Percentiles rank a stretch among this genome's conserved stretches.
Evolutionary conservation across 2,797 vertebrate genomes (phyloP).

Genomic region (Gallinago solitaria): DNA sequence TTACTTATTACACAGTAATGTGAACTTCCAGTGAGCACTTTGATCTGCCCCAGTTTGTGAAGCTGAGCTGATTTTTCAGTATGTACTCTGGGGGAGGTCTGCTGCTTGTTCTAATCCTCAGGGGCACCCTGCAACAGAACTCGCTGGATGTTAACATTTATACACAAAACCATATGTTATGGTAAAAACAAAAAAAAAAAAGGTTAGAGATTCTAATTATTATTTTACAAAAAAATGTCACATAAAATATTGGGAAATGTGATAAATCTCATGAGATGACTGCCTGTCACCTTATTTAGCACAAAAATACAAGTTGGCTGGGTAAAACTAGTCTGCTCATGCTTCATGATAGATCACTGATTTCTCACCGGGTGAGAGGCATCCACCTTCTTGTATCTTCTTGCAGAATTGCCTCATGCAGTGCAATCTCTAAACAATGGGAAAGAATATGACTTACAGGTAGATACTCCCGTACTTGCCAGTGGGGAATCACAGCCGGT

Average conservation of each 20-base stretch:
- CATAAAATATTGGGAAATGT: not conserved
- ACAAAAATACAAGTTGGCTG: not conserved
- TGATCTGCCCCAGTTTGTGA: not conserved
- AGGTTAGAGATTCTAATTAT: not conserved
- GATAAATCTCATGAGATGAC: constrained; percentile 7
- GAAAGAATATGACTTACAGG: not conserved
- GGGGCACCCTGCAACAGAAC: not conserved
- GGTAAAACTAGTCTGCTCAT: not conserved
- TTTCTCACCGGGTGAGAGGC: not conserved
- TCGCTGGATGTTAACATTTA: not conserved
- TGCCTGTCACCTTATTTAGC: not conserved
- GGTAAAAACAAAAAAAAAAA: not conserved
- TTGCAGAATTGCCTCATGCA: not conserved
- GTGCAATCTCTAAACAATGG: not conserved
- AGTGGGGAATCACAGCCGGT: not conserved
- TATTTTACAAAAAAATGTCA: not conserved
- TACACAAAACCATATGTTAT: not conserved
- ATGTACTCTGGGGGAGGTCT: not conserved
- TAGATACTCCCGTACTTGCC: not conserved
- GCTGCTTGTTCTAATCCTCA: not conserved
- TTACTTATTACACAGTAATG: constrained; percentile 8
- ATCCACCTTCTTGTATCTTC: not conserved
- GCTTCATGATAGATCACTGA: not conserved
- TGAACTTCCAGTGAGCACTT: not conserved
- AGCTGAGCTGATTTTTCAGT: not conserved